Evolutionary conservation across 2,797 vertebrate species (phyloP).

Genomic region (Smutsia gigantea): DNA sequence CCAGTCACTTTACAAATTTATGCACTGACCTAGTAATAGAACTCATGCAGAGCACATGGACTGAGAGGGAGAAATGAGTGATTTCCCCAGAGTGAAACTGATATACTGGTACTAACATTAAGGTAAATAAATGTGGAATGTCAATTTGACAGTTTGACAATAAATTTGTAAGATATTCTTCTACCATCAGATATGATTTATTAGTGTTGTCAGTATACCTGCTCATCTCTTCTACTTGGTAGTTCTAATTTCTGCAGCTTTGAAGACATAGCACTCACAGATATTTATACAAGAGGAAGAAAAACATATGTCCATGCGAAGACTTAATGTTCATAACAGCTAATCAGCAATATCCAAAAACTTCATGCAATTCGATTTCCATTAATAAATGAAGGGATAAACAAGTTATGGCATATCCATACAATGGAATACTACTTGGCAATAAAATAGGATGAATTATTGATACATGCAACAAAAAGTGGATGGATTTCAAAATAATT

Average conservation of each 20-base stretch:
- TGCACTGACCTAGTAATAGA: not conserved
- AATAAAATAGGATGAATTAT: not conserved
- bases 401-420: not conserved
- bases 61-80: not conserved
- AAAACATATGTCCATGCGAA: not conserved
- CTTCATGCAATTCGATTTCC: not conserved
- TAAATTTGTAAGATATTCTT: not conserved
- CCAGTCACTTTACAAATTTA: not conserved
- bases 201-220: not conserved
- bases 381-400: not conserved
- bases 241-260: not conserved
- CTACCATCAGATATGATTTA: not conserved
- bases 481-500: not conserved
- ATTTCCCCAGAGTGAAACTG: not conserved
- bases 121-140: not conserved
- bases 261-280: not conserved
- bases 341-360: not conserved
- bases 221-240: not conserved
- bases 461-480: not conserved
- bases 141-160: not conserved
- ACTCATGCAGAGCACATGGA: not conserved
- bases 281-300: not conserved
- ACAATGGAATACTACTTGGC: not conserved
- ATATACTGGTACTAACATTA: not conserved
- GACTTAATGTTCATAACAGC: not conserved